Percentiles rank a stretch among this genome's conserved stretches.
Conservation (phyloP, 1,140 invertebrate genomes). For the Apis cerana region DNA sequence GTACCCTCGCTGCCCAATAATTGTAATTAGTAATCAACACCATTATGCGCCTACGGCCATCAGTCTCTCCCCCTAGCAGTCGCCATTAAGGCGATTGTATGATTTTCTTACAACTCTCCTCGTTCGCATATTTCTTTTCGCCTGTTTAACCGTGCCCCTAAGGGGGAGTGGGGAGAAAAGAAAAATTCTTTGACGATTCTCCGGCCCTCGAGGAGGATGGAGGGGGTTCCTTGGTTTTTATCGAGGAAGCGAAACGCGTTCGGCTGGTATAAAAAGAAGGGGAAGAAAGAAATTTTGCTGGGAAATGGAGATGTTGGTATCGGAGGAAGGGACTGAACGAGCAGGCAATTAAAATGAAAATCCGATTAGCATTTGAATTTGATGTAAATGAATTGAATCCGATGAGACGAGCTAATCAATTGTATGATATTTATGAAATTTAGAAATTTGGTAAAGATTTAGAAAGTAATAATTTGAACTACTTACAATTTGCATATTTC, state of each 20-base stretch:
- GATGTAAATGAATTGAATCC: too few species aligned
- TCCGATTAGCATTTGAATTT: slow-evolving; percentile 13
- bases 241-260: slow-evolving; percentile 37
- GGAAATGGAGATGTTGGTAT: not conserved
- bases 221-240: slow-evolving; percentile 8
- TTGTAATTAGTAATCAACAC: slow-evolving; percentile 75
- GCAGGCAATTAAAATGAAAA: not conserved
- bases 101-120: slow-evolving; percentile 44
- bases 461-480: too few species aligned
- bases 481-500: too few species aligned
- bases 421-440: too few species aligned
- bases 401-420: too few species aligned
- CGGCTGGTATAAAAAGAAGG: slow-evolving; percentile 73
- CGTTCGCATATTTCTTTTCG: slow-evolving; percentile 29
- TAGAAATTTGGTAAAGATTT: too few species aligned
- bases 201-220: not conserved
- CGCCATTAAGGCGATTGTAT: slow-evolving; percentile 53
- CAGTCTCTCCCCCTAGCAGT: slow-evolving; percentile 45
- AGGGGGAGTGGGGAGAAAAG: not conserved
- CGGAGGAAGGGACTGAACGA: not conserved
- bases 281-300: not conserved
- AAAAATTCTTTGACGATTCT: slow-evolving; percentile 34
- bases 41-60: slow-evolving; percentile 65
- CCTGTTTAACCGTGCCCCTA: slow-evolving; percentile 20
- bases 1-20: slow-evolving; percentile 70